phyloP scores from a whole-genome alignment of 2,797 vertebrate genomes.

The Manis pentadactyla region DNA sequence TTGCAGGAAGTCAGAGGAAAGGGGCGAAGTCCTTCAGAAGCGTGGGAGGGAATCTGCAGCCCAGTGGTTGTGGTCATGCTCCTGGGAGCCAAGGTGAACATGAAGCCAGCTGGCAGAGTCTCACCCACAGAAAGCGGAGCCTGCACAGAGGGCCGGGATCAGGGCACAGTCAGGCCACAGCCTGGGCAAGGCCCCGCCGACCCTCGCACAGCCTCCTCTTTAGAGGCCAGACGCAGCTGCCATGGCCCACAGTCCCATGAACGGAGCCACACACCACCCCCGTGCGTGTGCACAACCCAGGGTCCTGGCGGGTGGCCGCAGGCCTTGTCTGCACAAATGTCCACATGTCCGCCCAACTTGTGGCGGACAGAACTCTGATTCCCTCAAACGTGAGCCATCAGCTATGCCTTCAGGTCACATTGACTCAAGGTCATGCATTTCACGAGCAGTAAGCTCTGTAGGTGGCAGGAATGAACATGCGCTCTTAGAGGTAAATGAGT shows the following conservation, averaged over 20 bases:
- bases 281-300: not conserved
- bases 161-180: no score
- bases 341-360: rapidly evolving
- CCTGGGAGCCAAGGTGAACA: slow-evolving; percentile 18
- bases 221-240: not conserved
- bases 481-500: not conserved
- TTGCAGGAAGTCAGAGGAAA: not conserved
- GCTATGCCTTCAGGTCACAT: slow-evolving; percentile 48
- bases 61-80: slow-evolving; percentile 44
- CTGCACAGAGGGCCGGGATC: not conserved
- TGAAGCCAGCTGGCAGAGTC: not conserved
- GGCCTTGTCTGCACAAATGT: rapidly evolving
- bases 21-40: not conserved
- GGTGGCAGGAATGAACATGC: slow-evolving; percentile 40
- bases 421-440: slow-evolving; percentile 71
- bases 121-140: not conserved
- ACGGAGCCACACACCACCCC: not conserved
- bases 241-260: not conserved
- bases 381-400: not conserved
- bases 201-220: not conserved
- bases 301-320: not conserved
- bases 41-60: slow-evolving; percentile 54
- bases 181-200: not conserved
- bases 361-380: not conserved
- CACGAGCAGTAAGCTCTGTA: slow-evolving; percentile 71